Evolutionary conservation across 2,888 invertebrate genomes (phyloP).

Genomic region (Alviniconcha strummeri): DNA sequence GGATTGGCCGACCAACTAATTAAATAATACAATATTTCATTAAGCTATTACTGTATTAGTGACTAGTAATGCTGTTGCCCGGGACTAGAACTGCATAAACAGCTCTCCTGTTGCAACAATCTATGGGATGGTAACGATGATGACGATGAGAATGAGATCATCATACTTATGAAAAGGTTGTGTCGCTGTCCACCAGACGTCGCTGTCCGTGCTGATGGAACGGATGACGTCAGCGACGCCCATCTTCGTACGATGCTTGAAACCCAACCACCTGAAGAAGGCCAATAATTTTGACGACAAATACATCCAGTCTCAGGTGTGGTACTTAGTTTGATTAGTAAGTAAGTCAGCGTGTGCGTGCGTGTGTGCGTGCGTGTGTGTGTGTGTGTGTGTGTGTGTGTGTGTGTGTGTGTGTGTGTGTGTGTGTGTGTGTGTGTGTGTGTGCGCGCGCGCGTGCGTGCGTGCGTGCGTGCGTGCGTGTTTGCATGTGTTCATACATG

Average conservation of each 20-base stretch:
- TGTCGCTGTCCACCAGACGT: slow-evolving; percentile 55
- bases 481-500: not conserved
- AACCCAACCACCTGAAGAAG: slow-evolving; percentile 69
- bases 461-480: slow-evolving; percentile 2
- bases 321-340: not conserved
- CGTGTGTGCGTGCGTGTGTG: not conserved
- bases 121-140: too few relatives aligned
- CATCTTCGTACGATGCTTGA: slow-evolving; percentile 70
- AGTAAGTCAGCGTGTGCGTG: not conserved
- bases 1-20: too few relatives aligned
- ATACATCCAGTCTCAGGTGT: slow-evolving; percentile 68
- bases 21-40: too few relatives aligned
- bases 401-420: slow-evolving; percentile 10
- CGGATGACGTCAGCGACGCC: slow-evolving; percentile 68
- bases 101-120: too few relatives aligned
- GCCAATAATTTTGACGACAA: slow-evolving; percentile 62
- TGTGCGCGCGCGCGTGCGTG: not conserved
- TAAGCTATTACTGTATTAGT: too few relatives aligned
- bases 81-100: too few relatives aligned
- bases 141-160: too few relatives aligned
- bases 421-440: slow-evolving; percentile 6
- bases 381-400: slow-evolving; percentile 10
- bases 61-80: too few relatives aligned
- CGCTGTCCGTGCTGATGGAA: slow-evolving; percentile 69
- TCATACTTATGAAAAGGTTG: too few relatives aligned